Base-by-base conservation (phyloP, 2,113 vertebrate species). In the Dipodomys merriami region DNA sequence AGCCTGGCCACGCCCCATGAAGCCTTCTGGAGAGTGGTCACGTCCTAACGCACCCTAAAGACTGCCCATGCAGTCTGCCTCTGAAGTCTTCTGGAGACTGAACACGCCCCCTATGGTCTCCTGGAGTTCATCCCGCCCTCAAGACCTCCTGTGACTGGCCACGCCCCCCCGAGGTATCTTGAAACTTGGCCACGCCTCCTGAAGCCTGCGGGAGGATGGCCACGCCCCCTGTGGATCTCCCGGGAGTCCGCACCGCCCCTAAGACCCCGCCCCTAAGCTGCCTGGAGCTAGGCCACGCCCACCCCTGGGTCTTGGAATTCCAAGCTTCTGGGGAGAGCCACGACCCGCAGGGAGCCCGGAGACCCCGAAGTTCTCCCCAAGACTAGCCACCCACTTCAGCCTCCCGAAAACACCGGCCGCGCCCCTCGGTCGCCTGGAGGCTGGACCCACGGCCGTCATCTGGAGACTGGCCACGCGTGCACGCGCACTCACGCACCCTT, bases 371-470 rank as follows among this genome's bases (percentile, higher is more conserved):
- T 29, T 81, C 62, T 64, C 69, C 65, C 49, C 64, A 67, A 94
- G 49, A 64, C 27, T 23, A 53, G 19, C 46, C 10, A 35, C 1
- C 1, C 49, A 65, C 89, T 72, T 76, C 7, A 9, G 46, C 44
- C 49, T 27, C 64, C 73, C 30, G 93, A 67, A 71, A 84, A 87
- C 74, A 8, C 6, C 5, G 44, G 60, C n/a, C 23, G 25, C 23
- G 29, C 33, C 83, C 39, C 11, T 16, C 0, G 64, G 87, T 91
- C 44, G 8, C 95, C 92, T 95, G 93, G 94, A 94, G 94, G 93
- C 95, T 85, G 93, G 91, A 80, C 68, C 92, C 91, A 65, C 69
- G 81, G 81, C 16, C 85, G 44, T 85, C 82, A 46, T 65, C 79
- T 86, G 72, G 79, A 85, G 35, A 91, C 83, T 60, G 53, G 46